Conservation (phyloP, 2,888 invertebrate species). For the Caenorhabditis sp. region DNA sequence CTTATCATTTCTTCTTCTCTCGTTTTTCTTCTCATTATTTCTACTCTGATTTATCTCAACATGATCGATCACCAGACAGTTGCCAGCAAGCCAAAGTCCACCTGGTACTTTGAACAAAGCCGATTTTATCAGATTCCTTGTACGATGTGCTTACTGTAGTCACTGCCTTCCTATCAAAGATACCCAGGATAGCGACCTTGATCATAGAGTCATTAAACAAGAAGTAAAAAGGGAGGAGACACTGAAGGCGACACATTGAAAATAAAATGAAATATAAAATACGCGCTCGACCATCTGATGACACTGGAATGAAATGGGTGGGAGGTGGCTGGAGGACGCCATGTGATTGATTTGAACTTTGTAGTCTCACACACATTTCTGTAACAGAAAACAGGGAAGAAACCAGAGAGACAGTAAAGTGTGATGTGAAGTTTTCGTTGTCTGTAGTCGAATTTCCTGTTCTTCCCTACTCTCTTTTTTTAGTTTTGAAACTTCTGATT, state of each 20-base stretch:
- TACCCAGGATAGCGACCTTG: conserved; percentile 25
- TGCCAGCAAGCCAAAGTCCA: conserved; percentile 41
- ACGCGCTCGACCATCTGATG: conserved; percentile 45
- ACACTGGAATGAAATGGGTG: conserved; percentile 35
- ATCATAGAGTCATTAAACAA: conserved; percentile 31
- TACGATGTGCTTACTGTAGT: background rate
- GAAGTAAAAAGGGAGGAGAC: background rate
- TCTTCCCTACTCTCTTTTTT: background rate
- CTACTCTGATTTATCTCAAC: conserved; percentile 5
- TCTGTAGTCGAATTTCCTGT: conserved; percentile 14
- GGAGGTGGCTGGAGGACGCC: conserved; percentile 41
- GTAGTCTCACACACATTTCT: conserved; percentile 50
- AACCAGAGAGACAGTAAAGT: background rate
- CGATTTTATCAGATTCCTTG: conserved; percentile 14
- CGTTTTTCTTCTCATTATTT: conserved; percentile 2
- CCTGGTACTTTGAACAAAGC: conserved; percentile 39
- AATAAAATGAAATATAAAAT: conserved; percentile 35
- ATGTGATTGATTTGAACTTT: conserved; percentile 60
- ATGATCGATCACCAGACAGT: conserved; percentile 45
- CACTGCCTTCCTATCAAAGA: conserved; percentile 18
- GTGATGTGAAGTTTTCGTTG: background rate
- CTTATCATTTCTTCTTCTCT: conserved; percentile 25
- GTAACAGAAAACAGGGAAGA: background rate
- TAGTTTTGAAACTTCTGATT: background rate
- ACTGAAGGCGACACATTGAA: conserved; percentile 2